Evolutionary conservation across 2,113 vertebrate species (phyloP).

Genomic region (Myotis davidii): DNA sequence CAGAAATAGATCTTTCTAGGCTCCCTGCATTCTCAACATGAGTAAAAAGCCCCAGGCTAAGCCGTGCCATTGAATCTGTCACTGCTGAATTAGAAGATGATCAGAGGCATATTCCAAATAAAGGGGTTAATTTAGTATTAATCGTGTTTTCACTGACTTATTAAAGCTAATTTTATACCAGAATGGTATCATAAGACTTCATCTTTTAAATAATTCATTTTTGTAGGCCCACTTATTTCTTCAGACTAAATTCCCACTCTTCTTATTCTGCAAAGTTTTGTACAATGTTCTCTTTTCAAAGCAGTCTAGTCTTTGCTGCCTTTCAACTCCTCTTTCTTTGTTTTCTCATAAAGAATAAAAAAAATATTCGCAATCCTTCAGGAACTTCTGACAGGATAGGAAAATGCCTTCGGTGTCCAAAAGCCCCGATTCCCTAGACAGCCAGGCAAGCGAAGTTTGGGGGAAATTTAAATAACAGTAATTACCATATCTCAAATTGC

Average conservation of each 20-base stretch:
- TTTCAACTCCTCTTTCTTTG: constrained; percentile 48
- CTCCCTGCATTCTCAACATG: background rate
- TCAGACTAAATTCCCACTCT: background rate
- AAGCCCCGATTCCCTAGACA: constrained; percentile 68
- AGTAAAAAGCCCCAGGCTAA: background rate
- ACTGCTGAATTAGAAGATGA: background rate
- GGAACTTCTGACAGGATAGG: constrained; percentile 61
- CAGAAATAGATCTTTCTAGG: background rate
- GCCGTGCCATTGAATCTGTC: background rate
- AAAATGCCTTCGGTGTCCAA: constrained; percentile 62
- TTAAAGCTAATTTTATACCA: background rate
- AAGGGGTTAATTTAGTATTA: background rate
- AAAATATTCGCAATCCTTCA: constrained; percentile 44
- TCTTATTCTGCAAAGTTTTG: constrained; percentile 8
- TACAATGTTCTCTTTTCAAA: background rate
- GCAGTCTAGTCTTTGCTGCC: background rate
- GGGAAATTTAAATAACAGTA: constrained; percentile 81
- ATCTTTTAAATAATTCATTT: background rate
- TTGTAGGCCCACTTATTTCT: background rate
- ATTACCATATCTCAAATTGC: constrained; percentile 81
- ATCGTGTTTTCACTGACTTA: background rate
- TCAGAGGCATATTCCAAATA: constrained; percentile 24
- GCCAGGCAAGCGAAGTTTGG: constrained; percentile 58
- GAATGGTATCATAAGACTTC: background rate
- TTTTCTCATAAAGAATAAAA: constrained; percentile 31